These are phyloP conservation scores for Malthinus flaveolus DNA, from an alignment of 2,888 invertebrate genomes.

Conservation along the genomic window DNA sequence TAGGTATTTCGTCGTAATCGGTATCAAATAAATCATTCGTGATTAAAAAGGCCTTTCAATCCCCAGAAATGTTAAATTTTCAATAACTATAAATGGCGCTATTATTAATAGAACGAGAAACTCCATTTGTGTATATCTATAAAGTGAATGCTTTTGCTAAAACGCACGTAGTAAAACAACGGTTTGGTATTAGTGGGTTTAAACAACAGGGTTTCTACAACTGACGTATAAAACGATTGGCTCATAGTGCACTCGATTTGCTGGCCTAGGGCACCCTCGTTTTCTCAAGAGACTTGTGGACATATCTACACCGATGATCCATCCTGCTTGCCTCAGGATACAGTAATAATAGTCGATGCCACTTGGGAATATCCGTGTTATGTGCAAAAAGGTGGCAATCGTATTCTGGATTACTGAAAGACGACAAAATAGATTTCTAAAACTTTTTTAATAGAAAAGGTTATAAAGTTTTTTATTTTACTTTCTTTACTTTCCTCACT, in stretches of 20 bases:
- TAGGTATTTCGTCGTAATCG: no score
- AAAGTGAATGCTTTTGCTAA: slow-evolving; percentile 1
- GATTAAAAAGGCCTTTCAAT: no score
- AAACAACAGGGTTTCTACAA: slow-evolving; percentile 22
- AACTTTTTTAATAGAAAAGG: background rate
- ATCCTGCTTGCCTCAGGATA: slow-evolving; percentile 25
- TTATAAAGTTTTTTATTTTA: no score
- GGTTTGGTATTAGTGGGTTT: slow-evolving; percentile 3
- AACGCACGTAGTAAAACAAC: slow-evolving; percentile 1
- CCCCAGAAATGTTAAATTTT: no score
- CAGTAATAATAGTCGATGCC: slow-evolving; percentile 25
- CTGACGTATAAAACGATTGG: slow-evolving; percentile 30
- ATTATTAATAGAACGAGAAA: background rate
- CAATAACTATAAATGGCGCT: background rate
- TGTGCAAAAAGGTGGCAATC: slow-evolving; percentile 26
- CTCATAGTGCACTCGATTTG: slow-evolving; percentile 28
- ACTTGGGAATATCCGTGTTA: slow-evolving; percentile 23
- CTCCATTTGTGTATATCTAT: slow-evolving; percentile 1
- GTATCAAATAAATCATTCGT: no score
- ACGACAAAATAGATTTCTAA: slow-evolving; percentile 20
- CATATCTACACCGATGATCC: slow-evolving; percentile 31
- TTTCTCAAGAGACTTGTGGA: slow-evolving; percentile 24
- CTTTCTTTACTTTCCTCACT: no score
- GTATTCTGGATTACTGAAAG: slow-evolving; percentile 13
- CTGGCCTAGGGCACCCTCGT: slow-evolving; percentile 21